Base-by-base conservation (phyloP, 2,888 invertebrate genomes). In the Poecilobothrus nobilitatus region DNA sequence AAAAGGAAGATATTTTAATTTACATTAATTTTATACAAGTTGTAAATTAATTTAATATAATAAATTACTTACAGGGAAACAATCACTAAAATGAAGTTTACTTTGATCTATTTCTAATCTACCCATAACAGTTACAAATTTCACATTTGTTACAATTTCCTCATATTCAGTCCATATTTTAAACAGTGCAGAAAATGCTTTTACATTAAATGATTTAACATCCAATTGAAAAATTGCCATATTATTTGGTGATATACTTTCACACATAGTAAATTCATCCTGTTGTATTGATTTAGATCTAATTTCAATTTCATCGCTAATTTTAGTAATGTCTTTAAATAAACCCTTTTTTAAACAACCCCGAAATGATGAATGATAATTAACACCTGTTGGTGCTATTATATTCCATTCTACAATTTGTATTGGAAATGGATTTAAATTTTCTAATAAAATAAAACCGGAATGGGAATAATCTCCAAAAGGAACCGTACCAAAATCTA, bases 41-140 rank as follows among this genome's bases (percentile, higher is more conserved):
- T 34, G 8, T 15, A 27, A 66, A 66, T 44, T 22, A 33, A 33
- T 22, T 34, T n/a, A 7, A 9, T 10, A 37, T 20, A 53, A 53
- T 21, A 37, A 66, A 68, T 68, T 72, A 85, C 87, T 86, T 83
- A 91, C 91, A 71, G 92, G 94, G 85, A 92, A 94, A 76, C 91
- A 91, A 78, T 90, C 88, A 72, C 88, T 87, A 78, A 93, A 90
- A 67, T 88, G 84, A 44, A 93, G 81, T 75, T 86, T 84, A 75
- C 87, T 87, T 70, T 89, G 88, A 71, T 87, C 86, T 68, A 89
- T 85, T 79, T 88, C 85, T 71, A 93, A 83, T 76, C 87, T 87
- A 41, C 92, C 93, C 74, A 88, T 86, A 0, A 91, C 89, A n/a
- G 91, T 89, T 75, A 87, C 85, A 79, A 92, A 89, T 73, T 86